Evolutionary conservation across 2,113 vertebrate genomes (phyloP), one percentile per base, ranked within the genome.

Genomic region (Urocolius indicus): DNA sequence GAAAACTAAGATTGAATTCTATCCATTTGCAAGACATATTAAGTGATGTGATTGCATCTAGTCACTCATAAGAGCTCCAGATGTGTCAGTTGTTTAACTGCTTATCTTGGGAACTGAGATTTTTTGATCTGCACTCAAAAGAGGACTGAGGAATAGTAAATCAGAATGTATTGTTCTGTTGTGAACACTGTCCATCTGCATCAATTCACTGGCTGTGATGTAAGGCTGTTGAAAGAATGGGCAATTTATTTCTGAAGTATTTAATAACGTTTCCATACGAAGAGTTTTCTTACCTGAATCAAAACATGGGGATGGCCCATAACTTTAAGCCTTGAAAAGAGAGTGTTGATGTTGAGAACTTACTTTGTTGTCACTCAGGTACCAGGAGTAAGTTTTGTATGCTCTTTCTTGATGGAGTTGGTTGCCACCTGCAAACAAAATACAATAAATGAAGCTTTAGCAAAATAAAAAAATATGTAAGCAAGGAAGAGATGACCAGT

Each of bases 191-290:
- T 49, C 34, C 7, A 3, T 58, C 75, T 92, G 41, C 10, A 5
- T 91, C 45, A 46, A 69, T 76, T 58, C 62, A 58, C 30, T 62
- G 27, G 13, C 34, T 87, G 41, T 91, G 54, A 54, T 62, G 5
- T 29, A 84, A 78, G 69, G 13, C 61, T 87, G 5, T 85, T 87
- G 59, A 85, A 75, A 62, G 45, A 87, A 63, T 3, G 13, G 32
- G 29, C 36, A 79, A 21, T 81, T 91, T 59, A 23, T 76, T 58
- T 78, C 41, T 23, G 22, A 87, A 30, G 11, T 82, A 61, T 89
- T 93, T 93, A 73, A 29, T 69, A 51, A 73, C 48, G 21, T 85
- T 63, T 94, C 51, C 74, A 67, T 59, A 87, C 58, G 91, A 89
- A 79, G n/a, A 58, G 27, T 84, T 94, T 69, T 54, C 43, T 65